These are phyloP conservation scores for Eurystomus gularis DNA, from an alignment of 2,113 vertebrate genomes.

Conservation along the genomic window DNA sequence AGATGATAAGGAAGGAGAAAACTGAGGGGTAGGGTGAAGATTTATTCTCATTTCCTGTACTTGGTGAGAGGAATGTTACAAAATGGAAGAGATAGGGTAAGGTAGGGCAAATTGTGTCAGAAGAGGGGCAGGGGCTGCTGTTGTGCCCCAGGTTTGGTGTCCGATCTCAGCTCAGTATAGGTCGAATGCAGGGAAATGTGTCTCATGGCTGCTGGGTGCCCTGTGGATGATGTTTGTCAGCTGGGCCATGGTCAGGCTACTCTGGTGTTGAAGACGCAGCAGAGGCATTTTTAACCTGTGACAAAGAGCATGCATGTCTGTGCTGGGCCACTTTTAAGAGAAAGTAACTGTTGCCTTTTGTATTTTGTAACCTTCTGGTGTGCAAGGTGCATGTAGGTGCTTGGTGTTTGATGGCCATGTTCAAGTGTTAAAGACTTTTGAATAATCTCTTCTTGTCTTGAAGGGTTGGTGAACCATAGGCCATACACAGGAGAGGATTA, in stretches of 20 bases:
- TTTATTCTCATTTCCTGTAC: neutral
- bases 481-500: neutral
- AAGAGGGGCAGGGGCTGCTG: neutral
- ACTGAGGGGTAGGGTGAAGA: fast-evolving
- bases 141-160: neutral
- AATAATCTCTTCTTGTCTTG: neutral
- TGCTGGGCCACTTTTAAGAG: neutral
- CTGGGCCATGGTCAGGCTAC: neutral
- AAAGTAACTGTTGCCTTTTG: neutral
- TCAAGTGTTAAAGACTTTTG: neutral
- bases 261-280: neutral
- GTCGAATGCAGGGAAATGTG: neutral
- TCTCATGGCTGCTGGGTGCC: neutral
- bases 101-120: neutral
- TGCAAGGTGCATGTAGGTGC: fast-evolving
- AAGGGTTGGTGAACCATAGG: neutral
- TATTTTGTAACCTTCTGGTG: neutral
- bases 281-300: fast-evolving
- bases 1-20: neutral
- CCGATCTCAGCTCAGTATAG: neutral
- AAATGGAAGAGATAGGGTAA: neutral
- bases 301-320: fast-evolving
- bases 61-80: neutral
- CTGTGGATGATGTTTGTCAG: neutral
- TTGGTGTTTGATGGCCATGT: neutral